These are phyloP conservation scores for Drosophila hydei DNA, from an alignment of 1,140 invertebrate species.

Conservation along the genomic window DNA sequence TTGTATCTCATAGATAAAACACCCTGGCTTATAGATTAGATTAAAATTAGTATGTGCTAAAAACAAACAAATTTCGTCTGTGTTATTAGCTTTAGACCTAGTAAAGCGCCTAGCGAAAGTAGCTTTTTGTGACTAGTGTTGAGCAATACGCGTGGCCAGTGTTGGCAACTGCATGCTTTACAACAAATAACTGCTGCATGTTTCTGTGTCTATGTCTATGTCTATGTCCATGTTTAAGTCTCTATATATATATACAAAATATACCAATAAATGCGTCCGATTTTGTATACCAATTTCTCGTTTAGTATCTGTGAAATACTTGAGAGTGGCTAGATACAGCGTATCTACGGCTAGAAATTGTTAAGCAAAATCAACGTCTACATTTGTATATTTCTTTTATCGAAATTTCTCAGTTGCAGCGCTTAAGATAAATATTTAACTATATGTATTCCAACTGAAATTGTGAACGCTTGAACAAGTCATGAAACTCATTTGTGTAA, in stretches of 20 bases:
- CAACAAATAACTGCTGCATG: slow-evolving; percentile 42
- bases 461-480: slow-evolving; percentile 23
- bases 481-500: slow-evolving; percentile 66
- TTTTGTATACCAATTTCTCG: slow-evolving; percentile 65
- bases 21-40: slow-evolving; percentile 52
- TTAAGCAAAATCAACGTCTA: slow-evolving; percentile 58
- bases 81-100: slow-evolving; percentile 63
- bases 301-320: neutral
- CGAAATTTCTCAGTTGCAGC: slow-evolving; percentile 61
- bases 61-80: slow-evolving; percentile 12
- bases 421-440: slow-evolving; percentile 64
- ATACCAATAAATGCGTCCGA: slow-evolving; percentile 64
- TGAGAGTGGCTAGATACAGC: neutral
- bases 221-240: slow-evolving; percentile 58
- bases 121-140: slow-evolving; percentile 70
- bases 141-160: slow-evolving; percentile 44
- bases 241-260: slow-evolving; percentile 32
- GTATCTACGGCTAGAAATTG: slow-evolving; percentile 41
- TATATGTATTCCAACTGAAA: slow-evolving; percentile 21
- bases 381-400: slow-evolving; percentile 72
- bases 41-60: slow-evolving; percentile 24
- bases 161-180: slow-evolving; percentile 67
- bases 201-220: slow-evolving; percentile 54
- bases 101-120: slow-evolving; percentile 34
- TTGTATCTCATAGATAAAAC: slow-evolving; percentile 71